These are phyloP conservation scores for Enteromius argenteus DNA, from an alignment of 2,797 vertebrate species.

Conservation along the genomic window DNA sequence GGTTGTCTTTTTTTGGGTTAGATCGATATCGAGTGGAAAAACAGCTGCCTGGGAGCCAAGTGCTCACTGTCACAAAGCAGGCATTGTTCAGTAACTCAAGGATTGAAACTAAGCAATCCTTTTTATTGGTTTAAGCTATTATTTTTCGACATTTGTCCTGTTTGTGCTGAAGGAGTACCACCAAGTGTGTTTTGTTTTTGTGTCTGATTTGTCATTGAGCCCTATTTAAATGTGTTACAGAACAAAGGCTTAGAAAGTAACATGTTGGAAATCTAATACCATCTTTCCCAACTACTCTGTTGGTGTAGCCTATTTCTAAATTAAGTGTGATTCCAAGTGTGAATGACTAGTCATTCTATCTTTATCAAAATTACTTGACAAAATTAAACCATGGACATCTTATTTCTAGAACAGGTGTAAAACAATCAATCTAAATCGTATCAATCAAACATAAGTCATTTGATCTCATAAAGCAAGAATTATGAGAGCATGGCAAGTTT, in stretches of 20 bases:
- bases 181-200: conserved; percentile 29
- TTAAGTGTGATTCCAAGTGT: conserved; percentile 2
- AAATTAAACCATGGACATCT: conserved; percentile 16
- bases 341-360: conserved; percentile 14
- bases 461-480: not conserved
- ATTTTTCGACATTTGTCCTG: conserved; percentile 76
- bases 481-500: not conserved
- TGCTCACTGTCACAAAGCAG: conserved; percentile 77
- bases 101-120: conserved; percentile 76
- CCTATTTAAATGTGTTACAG: conserved; percentile 19
- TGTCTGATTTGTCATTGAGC: conserved; percentile 44
- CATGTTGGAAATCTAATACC: not conserved
- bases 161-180: conserved; percentile 50
- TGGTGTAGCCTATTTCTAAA: not conserved
- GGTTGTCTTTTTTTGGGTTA: conserved; percentile 51
- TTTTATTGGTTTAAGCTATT: conserved; percentile 85
- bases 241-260: not conserved
- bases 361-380: conserved; percentile 7
- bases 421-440: not conserved
- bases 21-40: conserved; percentile 67
- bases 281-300: not conserved
- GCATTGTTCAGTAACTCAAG: conserved; percentile 79
- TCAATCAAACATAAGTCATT: not conserved
- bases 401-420: not conserved
- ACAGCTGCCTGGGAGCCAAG: conserved; percentile 72